These are phyloP conservation scores for Hirudinaria manillensis DNA, from an alignment of 2,888 invertebrate species.

Conservation along the genomic window DNA sequence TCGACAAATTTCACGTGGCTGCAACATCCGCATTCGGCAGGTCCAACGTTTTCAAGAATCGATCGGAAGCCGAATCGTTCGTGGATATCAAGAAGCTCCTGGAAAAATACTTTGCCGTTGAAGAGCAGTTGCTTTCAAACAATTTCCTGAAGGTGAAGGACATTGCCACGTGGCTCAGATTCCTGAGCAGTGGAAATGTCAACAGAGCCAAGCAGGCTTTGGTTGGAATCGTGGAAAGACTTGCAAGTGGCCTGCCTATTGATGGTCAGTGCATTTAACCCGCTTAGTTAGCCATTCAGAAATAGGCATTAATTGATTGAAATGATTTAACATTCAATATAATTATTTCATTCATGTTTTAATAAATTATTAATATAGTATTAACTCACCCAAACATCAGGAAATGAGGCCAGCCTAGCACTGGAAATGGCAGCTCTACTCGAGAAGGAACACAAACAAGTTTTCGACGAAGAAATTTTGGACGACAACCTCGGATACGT, in stretches of 20 bases:
- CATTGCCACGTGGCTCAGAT: not conserved
- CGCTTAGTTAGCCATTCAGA: too few relatives aligned
- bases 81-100: not conserved
- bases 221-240: not conserved
- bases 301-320: too few relatives aligned
- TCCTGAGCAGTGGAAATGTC: not conserved
- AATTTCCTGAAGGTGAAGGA: not conserved
- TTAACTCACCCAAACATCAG: too few relatives aligned
- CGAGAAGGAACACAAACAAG: not conserved
- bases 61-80: not conserved
- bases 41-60: not conserved
- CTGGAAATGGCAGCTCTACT: not conserved
- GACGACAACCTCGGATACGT: not conserved
- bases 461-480: not conserved
- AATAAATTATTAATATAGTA: too few relatives aligned
- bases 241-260: not conserved
- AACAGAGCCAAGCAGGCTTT: not conserved
- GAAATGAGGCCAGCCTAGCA: too few relatives aligned
- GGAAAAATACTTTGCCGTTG: not conserved
- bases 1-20: slow-evolving; percentile 1
- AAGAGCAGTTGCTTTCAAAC: not conserved
- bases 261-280: not conserved
- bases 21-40: not conserved
- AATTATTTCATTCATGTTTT: too few relatives aligned
- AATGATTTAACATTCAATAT: too few relatives aligned